Percentiles rank a stretch among this genome's conserved stretches.
Conservation (phyloP, 2,113 vertebrate genomes). For the Silurus meridionalis region DNA sequence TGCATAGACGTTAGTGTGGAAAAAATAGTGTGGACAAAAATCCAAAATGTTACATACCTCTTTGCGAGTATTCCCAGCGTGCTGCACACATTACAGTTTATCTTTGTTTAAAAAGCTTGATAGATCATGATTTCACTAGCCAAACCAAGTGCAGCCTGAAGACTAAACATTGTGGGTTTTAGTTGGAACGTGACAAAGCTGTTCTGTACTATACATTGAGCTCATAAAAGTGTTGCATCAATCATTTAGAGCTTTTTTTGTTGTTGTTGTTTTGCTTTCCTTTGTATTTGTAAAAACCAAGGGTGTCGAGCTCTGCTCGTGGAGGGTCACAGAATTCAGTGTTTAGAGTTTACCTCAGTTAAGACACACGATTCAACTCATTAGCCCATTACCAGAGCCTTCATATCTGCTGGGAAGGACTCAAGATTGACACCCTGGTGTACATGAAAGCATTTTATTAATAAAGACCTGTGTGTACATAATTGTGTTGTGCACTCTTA, state of each 20-base stretch:
- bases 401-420: not conserved
- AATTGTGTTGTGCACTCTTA: not conserved
- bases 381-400: not conserved
- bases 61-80: conserved; percentile 30
- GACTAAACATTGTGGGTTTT: not conserved
- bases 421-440: not conserved
- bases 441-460: conserved; percentile 45
- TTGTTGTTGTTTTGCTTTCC: conserved; percentile 19
- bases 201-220: conserved; percentile 16
- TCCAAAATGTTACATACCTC: conserved; percentile 41
- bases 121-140: conserved; percentile 1
- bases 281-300: conserved; percentile 31
- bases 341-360: conserved; percentile 23
- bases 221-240: not conserved
- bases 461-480: conserved; percentile 37
- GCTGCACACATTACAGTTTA: conserved; percentile 7
- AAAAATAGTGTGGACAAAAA: conserved; percentile 40
- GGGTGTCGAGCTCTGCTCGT: not conserved
- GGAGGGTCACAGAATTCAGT: not conserved
- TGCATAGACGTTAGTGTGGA: conserved; percentile 44
- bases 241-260: not conserved
- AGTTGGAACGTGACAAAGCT: conserved; percentile 6
- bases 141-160: conserved; percentile 18
- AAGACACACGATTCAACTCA: not conserved
- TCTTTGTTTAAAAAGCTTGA: not conserved